A percentile compares a stretch with the other conserved stretches of the same genome.
Evolutionary conservation across 2,113 vertebrate species (phyloP).

Genomic region (Bufo bufo): DNA sequence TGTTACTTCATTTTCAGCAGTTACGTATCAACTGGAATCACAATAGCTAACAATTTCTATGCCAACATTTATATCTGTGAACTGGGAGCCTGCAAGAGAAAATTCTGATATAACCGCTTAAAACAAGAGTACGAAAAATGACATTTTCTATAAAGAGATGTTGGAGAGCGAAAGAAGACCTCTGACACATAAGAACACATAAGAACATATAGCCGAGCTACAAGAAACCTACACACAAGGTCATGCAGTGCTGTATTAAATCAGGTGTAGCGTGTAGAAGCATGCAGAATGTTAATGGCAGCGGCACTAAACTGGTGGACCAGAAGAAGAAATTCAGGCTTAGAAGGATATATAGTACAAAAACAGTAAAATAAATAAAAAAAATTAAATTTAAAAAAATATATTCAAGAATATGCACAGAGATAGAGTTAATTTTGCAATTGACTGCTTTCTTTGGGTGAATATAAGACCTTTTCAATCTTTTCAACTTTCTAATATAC

Average conservation of each 20-base stretch:
- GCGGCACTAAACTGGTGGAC: neutral
- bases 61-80: neutral
- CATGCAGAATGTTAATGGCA: neutral
- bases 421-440: too few species aligned
- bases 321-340: neutral
- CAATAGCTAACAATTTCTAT: neutral
- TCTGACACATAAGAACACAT: neutral
- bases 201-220: neutral
- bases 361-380: neutral
- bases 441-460: too few species aligned
- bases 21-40: neutral
- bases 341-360: neutral
- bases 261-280: neutral
- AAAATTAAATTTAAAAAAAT: neutral
- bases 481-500: too few species aligned
- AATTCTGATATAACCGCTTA: neutral
- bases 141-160: neutral
- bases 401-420: neutral
- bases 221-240: neutral
- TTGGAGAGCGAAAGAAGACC: neutral
- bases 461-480: too few species aligned
- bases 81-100: neutral
- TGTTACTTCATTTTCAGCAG: too few species aligned
- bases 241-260: neutral
- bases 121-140: neutral